Evolutionary conservation across 2,888 invertebrate species (phyloP).

Genomic region (Drosophila kokeensis): DNA sequence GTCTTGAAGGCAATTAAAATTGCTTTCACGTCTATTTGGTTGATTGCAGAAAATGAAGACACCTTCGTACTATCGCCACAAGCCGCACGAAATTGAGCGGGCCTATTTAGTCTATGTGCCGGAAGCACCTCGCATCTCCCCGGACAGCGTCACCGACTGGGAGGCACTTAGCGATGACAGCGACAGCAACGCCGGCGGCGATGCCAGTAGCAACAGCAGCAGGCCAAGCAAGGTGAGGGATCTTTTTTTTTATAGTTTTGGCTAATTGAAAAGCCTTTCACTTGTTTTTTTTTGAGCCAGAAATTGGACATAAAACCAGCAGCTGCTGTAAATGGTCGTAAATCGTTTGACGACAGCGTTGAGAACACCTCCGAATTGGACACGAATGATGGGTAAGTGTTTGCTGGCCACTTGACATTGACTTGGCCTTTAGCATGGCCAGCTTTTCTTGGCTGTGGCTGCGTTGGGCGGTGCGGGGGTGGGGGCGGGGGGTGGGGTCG

Average conservation of each 20-base stretch:
- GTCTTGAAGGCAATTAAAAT: constrained; percentile 46
- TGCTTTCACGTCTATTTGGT: constrained; percentile 21
- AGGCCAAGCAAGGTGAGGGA: constrained; percentile 70
- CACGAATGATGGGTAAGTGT: constrained; percentile 81
- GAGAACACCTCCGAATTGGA: constrained; percentile 84
- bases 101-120: constrained; percentile 90
- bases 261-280: constrained; percentile 42
- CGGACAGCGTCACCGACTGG: constrained; percentile 88
- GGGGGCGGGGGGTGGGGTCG: not conserved
- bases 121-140: constrained; percentile 92
- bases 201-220: constrained; percentile 53
- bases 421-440: constrained; percentile 47
- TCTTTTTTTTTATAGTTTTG: not conserved
- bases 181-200: constrained; percentile 57
- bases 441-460: constrained; percentile 15
- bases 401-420: constrained; percentile 43
- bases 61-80: constrained; percentile 91
- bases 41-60: constrained; percentile 91
- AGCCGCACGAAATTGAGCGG: constrained; percentile 91
- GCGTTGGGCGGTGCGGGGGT: constrained; percentile 1
- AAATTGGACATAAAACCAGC: constrained; percentile 75
- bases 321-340: constrained; percentile 77
- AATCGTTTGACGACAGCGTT: constrained; percentile 78
- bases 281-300: constrained; percentile 44
- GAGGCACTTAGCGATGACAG: constrained; percentile 86